A percentile compares a stretch with the other conserved stretches of the same genome.
Evolutionary conservation across 2,797 vertebrate genomes (phyloP).

Genomic region (Pogonophryne albipinna): DNA sequence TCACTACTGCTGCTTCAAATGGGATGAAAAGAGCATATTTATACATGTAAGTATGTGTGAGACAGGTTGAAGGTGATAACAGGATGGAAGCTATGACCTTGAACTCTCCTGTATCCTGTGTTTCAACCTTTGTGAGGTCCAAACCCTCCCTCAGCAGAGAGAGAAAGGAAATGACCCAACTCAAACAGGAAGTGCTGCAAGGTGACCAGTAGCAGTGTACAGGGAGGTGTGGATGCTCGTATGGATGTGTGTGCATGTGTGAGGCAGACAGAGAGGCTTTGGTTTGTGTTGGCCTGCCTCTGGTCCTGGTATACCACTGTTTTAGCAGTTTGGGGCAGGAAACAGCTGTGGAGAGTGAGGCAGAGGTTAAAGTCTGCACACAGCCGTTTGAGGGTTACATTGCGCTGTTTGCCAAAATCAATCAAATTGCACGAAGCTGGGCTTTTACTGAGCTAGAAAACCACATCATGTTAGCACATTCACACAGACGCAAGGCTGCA

Average conservation of each 20-base stretch:
- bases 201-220: constrained; percentile 80
- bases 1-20: constrained; percentile 37
- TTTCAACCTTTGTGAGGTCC: constrained; percentile 39
- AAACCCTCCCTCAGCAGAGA: constrained; percentile 49
- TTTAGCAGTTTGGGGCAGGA: constrained; percentile 85
- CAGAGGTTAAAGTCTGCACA: constrained; percentile 70
- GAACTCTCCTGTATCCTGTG: constrained; percentile 48
- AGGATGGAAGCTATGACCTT: constrained; percentile 60
- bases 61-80: constrained; percentile 50
- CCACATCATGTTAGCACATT: constrained; percentile 75
- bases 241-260: constrained; percentile 24
- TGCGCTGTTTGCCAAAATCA: constrained; percentile 73
- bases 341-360: constrained; percentile 84
- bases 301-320: constrained; percentile 73
- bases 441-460: constrained; percentile 66
- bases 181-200: constrained; percentile 82
- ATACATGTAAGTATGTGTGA: constrained; percentile 25
- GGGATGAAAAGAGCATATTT: constrained; percentile 6
- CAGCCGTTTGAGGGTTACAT: constrained; percentile 80
- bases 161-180: constrained; percentile 85
- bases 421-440: constrained; percentile 72
- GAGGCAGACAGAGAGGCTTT: constrained; percentile 42
- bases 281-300: constrained; percentile 71
- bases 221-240: constrained; percentile 43
- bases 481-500: constrained; percentile 39